Conservation (phyloP, 2,888 invertebrate species). For the Listrodromus nycthemerus region DNA sequence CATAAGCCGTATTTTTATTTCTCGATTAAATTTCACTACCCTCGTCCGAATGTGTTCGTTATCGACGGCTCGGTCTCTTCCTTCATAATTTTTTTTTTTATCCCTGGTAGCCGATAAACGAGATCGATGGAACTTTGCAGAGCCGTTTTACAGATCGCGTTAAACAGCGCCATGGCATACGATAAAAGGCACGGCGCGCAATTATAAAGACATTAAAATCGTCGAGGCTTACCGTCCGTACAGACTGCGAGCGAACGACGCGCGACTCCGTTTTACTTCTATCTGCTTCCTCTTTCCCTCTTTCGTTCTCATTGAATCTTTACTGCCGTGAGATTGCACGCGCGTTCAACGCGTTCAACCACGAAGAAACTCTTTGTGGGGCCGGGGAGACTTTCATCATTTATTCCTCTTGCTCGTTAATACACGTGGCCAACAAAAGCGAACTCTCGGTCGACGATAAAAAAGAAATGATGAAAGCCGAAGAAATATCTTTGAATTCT, state of each 20-base stretch:
- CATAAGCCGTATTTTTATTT: too few species aligned
- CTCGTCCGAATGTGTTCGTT: too few species aligned
- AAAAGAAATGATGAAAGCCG: slow-evolving; percentile 8
- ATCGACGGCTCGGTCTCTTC: not conserved
- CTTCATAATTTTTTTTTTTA: not conserved
- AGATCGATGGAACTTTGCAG: not conserved
- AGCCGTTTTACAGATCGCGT: not conserved
- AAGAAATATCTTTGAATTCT: slow-evolving; percentile 27
- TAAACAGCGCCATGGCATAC: slow-evolving; percentile 35
- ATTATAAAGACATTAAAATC: slow-evolving; percentile 76
- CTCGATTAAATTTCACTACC: too few species aligned
- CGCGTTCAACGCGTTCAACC: slow-evolving; percentile 60
- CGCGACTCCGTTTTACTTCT: slow-evolving; percentile 19
- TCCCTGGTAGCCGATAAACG: not conserved
- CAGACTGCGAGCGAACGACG: not conserved
- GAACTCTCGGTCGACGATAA: not conserved
- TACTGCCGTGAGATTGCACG: slow-evolving; percentile 65
- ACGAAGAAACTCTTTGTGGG: slow-evolving; percentile 62
- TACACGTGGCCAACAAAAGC: slow-evolving; percentile 8
- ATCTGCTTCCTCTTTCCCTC: slow-evolving; percentile 12
- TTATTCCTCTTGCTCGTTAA: slow-evolving; percentile 31
- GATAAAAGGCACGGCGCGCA: slow-evolving; percentile 63
- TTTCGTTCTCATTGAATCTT: slow-evolving; percentile 71
- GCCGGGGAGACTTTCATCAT: slow-evolving; percentile 9
- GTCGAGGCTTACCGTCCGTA: slow-evolving; percentile 54